phyloP scores from a whole-genome alignment of 2,113 vertebrate species.

The Callipepla californica region DNA sequence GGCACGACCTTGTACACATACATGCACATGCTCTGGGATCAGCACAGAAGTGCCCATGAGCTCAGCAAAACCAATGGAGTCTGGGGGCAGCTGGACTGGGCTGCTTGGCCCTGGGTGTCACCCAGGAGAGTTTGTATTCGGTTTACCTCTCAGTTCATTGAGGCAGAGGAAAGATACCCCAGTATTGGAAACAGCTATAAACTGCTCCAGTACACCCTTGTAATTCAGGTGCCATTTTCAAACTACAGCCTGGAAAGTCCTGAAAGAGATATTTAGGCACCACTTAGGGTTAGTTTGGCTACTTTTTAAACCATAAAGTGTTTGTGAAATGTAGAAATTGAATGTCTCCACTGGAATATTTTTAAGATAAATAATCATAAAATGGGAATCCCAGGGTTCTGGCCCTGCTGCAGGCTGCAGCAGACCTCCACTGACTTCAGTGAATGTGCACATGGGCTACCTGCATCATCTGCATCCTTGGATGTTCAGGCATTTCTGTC shows the following conservation, averaged over 20 bases:
- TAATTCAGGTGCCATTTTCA: not conserved
- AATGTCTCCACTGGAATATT: not conserved
- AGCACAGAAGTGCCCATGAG: not conserved
- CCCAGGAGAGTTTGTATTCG: rapidly evolving
- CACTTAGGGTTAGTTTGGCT: not conserved
- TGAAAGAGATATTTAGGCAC: not conserved
- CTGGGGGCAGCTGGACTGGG: too few species aligned
- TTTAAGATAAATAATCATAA: not conserved
- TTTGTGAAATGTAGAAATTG: not conserved
- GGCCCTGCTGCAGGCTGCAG: not conserved
- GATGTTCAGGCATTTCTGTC: rapidly evolving
- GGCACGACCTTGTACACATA: not conserved
- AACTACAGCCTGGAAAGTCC: not conserved
- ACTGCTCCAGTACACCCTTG: not conserved
- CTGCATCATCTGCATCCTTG: not conserved
- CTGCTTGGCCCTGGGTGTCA: not conserved
- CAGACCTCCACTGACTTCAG: not conserved
- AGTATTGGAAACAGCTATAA: too few species aligned
- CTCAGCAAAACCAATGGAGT: not conserved
- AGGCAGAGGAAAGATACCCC: not conserved
- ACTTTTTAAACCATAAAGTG: not conserved
- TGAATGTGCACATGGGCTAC: not conserved
- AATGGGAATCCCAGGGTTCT: not conserved
- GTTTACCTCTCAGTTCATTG: not conserved
- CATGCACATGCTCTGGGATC: not conserved